phyloP scores from a whole-genome alignment of 2,888 invertebrate genomes.

The Campoplex nolae region DNA sequence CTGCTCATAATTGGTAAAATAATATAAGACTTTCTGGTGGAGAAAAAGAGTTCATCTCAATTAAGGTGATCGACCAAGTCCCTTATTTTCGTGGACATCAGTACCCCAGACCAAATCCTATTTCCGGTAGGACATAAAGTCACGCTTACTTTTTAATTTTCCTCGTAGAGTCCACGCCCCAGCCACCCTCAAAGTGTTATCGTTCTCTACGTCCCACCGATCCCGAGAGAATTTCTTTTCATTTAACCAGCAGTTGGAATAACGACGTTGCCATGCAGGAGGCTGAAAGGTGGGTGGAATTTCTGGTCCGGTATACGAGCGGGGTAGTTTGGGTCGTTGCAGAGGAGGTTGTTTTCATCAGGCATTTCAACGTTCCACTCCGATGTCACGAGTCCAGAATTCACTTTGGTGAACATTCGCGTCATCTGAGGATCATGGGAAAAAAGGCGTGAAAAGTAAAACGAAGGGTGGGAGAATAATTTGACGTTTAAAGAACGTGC shows the following conservation, averaged over 20 bases:
- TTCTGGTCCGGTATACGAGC: background rate
- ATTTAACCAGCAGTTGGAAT: constrained; percentile 53
- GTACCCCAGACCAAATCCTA: background rate
- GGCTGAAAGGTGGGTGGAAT: constrained; percentile 25
- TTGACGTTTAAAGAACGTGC: constrained; percentile 38
- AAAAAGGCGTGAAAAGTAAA: background rate
- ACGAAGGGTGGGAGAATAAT: constrained; percentile 8
- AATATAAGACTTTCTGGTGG: background rate
- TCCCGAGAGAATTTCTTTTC: constrained; percentile 52
- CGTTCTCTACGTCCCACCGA: background rate
- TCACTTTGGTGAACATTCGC: constrained; percentile 5
- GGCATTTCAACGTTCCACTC: constrained; percentile 22
- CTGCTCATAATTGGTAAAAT: background rate
- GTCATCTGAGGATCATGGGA: constrained; percentile 12
- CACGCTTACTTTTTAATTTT: constrained; percentile 36
- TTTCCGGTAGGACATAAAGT: constrained; percentile 1
- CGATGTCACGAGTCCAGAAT: background rate
- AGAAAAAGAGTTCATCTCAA: background rate
- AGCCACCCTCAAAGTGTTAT: background rate
- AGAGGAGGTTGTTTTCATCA: constrained; percentile 36
- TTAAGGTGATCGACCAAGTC: background rate
- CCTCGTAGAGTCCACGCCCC: background rate
- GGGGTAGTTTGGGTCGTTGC: constrained; percentile 21
- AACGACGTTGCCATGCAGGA: constrained; percentile 39
- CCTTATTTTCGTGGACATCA: constrained; percentile 1